Evolutionary conservation across 2,797 vertebrate genomes (phyloP).

Genomic region (Tympanoctomys barrerae): DNA sequence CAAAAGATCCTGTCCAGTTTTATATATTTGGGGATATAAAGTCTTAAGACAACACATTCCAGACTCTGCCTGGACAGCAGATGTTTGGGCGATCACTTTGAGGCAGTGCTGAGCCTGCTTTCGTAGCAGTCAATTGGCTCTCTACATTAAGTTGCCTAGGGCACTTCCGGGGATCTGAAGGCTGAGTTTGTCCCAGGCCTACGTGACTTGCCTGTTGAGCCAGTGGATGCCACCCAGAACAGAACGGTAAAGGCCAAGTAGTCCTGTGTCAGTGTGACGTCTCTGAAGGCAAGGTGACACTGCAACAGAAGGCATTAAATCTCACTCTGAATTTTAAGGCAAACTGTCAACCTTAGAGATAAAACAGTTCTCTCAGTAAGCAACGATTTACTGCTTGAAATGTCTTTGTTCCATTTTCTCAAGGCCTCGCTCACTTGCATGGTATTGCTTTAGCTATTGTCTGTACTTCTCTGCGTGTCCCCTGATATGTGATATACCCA

Average conservation of each 20-base stretch:
- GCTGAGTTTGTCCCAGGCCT: neutral
- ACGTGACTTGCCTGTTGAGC: too few relatives aligned
- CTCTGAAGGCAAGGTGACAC: neutral
- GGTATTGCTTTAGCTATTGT: neutral
- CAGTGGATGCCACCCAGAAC: neutral
- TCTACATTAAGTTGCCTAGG: neutral
- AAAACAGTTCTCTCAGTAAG: neutral
- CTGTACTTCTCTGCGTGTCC: neutral
- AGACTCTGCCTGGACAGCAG: neutral
- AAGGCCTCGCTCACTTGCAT: neutral
- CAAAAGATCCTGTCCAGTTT: neutral
- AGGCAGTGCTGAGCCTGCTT: neutral
- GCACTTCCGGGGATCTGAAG: too few relatives aligned
- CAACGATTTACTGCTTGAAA: neutral
- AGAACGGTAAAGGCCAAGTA: neutral
- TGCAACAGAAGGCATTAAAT: neutral
- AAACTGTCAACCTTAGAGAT: neutral
- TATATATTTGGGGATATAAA: neutral
- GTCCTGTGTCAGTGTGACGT: neutral
- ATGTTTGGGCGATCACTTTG: neutral
- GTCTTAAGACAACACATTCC: too few relatives aligned
- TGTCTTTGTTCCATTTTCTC: neutral
- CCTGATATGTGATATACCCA: neutral
- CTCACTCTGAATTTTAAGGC: neutral
- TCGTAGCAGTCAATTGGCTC: neutral